Conservation (phyloP, 2,797 vertebrate species). For the Potorous gilbertii region DNA sequence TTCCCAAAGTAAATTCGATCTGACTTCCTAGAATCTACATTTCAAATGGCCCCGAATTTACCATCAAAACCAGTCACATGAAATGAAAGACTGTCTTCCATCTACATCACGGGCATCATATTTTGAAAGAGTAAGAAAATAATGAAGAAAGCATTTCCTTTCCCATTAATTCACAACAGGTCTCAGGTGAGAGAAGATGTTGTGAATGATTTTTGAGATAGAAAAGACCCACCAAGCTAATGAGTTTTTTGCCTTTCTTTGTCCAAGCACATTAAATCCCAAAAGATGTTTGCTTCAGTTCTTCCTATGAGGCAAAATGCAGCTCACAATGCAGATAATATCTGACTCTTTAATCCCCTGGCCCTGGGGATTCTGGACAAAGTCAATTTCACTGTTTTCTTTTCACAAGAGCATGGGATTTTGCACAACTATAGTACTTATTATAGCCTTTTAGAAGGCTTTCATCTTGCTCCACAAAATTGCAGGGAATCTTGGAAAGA, state of each 20-base stretch:
- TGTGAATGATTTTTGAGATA: slow-evolving; percentile 55
- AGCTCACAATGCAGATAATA: not conserved
- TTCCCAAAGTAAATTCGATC: slow-evolving; percentile 9
- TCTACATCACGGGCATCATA: not conserved
- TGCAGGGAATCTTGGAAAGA: not conserved
- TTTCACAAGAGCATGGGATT: slow-evolving; percentile 1
- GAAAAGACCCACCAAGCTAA: slow-evolving; percentile 35
- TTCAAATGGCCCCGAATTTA: not conserved
- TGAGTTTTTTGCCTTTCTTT: slow-evolving; percentile 23
- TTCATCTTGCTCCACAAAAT: not conserved
- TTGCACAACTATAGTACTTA: slow-evolving; percentile 14
- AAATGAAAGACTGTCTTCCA: not conserved
- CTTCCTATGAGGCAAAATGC: slow-evolving; percentile 26
- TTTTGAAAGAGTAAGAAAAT: not conserved
- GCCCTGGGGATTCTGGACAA: not conserved
- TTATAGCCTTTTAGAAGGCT: slow-evolving; percentile 46
- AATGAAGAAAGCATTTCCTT: not conserved
- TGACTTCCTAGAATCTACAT: not conserved
- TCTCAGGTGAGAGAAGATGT: slow-evolving; percentile 30
- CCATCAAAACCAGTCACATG: not conserved
- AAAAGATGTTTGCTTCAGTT: slow-evolving; percentile 3
- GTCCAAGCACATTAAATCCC: slow-evolving; percentile 1
- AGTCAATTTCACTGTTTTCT: slow-evolving; percentile 23
- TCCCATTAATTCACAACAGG: slow-evolving; percentile 30
- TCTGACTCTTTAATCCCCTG: slow-evolving; percentile 19